Evolutionary conservation across 2,113 vertebrate species (phyloP).

Genomic region (Grantiella picta): DNA sequence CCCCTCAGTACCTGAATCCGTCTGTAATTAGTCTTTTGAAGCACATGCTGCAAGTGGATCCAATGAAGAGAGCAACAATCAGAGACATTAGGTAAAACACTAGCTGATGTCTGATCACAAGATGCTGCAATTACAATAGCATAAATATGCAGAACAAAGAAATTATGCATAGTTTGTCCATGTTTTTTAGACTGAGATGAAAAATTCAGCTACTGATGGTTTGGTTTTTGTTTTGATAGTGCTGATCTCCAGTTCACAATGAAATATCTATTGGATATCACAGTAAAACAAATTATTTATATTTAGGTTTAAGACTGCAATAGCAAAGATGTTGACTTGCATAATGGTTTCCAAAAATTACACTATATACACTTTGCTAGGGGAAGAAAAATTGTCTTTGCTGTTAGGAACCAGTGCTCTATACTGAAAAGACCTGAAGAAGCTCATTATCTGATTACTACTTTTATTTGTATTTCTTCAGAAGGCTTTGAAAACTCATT

Average conservation of each 20-base stretch:
- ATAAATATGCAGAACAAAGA: background rate
- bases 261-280: background rate
- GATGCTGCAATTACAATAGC: background rate
- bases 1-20: slow-evolving; percentile 93
- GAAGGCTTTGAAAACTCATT: background rate
- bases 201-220: background rate
- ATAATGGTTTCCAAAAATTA: background rate
- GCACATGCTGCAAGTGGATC: slow-evolving; percentile 97
- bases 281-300: background rate
- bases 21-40: slow-evolving; percentile 91
- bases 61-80: slow-evolving; percentile 97
- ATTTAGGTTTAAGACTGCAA: background rate
- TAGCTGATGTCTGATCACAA: background rate
- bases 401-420: background rate
- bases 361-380: background rate
- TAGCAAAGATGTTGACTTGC: background rate
- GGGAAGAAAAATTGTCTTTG: background rate
- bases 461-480: background rate
- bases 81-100: slow-evolving; percentile 90
- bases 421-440: background rate
- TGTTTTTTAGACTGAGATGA: background rate
- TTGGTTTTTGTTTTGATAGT: background rate
- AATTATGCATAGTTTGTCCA: background rate
- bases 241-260: background rate
- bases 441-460: background rate